Conservation (phyloP, 2,888 invertebrate species). For the Belgica antarctica region DNA sequence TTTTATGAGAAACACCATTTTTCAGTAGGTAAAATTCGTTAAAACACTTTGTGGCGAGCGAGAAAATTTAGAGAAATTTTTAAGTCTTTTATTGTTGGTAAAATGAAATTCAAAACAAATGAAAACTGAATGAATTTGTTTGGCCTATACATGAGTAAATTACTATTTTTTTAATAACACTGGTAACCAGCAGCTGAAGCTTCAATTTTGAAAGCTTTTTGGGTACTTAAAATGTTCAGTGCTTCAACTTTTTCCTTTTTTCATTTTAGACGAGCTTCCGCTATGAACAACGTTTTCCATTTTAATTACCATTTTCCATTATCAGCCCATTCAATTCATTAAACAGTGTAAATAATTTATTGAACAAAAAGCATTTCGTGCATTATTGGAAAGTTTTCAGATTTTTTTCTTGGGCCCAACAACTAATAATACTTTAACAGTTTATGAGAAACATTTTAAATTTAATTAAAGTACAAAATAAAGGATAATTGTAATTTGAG, state of each 20-base stretch:
- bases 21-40: slow-evolving; percentile 16
- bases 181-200: too few species aligned
- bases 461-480: slow-evolving; percentile 24
- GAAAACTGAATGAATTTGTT: neutral
- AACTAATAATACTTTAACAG: slow-evolving; percentile 3
- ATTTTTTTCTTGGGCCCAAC: slow-evolving; percentile 5
- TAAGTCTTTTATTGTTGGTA: neutral
- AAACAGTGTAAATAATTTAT: neutral
- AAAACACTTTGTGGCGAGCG: neutral
- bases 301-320: neutral
- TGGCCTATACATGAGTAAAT: neutral
- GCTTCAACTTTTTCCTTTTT: too few species aligned
- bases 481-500: slow-evolving; percentile 1
- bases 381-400: neutral
- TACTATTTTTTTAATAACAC: neutral
- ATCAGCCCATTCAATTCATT: neutral
- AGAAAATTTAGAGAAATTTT: neutral
- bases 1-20: slow-evolving; percentile 15
- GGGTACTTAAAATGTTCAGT: too few species aligned
- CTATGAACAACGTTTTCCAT: neutral
- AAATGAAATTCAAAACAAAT: neutral
- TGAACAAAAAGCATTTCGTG: neutral
- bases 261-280: slow-evolving; percentile 18
- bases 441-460: neutral
- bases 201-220: too few species aligned